Evolutionary conservation across 2,797 vertebrate genomes (phyloP), one percentile per base, ranked within the genome.

Genomic region (Cyclura pinguis): DNA sequence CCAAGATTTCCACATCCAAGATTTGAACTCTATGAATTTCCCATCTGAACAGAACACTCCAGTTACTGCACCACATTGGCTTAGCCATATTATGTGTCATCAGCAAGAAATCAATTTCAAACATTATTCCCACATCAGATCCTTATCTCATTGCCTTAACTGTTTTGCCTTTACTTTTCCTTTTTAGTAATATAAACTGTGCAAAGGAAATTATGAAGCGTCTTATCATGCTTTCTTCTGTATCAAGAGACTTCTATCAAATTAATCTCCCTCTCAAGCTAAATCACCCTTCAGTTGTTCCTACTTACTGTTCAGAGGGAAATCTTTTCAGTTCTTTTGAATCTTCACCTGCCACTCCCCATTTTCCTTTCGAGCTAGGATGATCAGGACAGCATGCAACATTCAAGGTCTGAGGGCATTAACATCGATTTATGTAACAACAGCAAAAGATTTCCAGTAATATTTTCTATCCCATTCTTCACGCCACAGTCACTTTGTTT

Each of bases 401-500:
- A 88, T 91, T 86, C n/a, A 64, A 22, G 80, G 78, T 87, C 80
- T 80, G 86, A 86, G 62, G 38, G 59, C n/a, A 89, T 80, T 91
- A 84, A 42, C 24, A 90, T 87, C 55, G 29, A 55, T 89, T 89
- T 91, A 82, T 80, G 29, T 86, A 91, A 86, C 1, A 24, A 73
- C 1, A 6, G 10, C 42, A 69, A 18, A 86, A 77, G 73, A 84
- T 80, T 88, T 82, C 55, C 6, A 9, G 35, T 59, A n/a, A 84
- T 59, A 13, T 78, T 93, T 93, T 92, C 78, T 88, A 69, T 81
- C 72, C 27, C 85, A 82, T 89, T 81, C 59, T 89, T 86, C 38
- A 89, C 78, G 50, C 42, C 38, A 27, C 38, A 74, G 13, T 67
- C 83, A 72, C 24, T 88, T 88, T 80, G 74, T 80, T 91, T 86